These are phyloP conservation scores for Apis cerana DNA, from an alignment of 1,140 invertebrate genomes.

Conservation along the genomic window DNA sequence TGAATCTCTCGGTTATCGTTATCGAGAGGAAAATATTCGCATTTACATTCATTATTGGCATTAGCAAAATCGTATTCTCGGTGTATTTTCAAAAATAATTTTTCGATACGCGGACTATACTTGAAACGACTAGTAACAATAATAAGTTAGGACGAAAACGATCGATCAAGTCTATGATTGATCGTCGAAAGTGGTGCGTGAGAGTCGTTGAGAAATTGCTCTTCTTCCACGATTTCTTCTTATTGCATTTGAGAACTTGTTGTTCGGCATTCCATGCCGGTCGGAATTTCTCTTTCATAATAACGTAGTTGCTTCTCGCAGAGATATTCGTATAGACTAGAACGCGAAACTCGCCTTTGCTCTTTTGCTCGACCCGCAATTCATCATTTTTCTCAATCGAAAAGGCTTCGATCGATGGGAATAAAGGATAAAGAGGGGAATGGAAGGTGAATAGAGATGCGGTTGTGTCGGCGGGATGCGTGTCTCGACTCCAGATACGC, in stretches of 20 bases:
- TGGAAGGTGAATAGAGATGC: no score
- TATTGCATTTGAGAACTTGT: constrained; percentile 60
- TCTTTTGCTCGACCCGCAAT: no score
- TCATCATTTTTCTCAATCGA: background rate
- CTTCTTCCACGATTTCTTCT: constrained; percentile 52
- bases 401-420: no score
- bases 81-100: no score
- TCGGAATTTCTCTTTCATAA: constrained; percentile 65
- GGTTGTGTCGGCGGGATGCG: background rate
- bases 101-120: no score
- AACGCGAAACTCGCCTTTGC: no score
- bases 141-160: no score
- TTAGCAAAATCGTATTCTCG: no score
- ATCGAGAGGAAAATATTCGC: background rate
- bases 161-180: background rate
- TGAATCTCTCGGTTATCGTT: no score
- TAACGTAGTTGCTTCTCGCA: constrained; percentile 12
- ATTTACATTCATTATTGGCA: no score
- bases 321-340: background rate
- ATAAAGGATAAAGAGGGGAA: no score
- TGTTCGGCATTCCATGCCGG: constrained; percentile 56
- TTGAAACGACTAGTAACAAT: no score
- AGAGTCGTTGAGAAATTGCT: background rate
- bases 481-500: background rate
- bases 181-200: background rate